A percentile compares a stretch with the other conserved stretches of the same genome.
phyloP scores from a whole-genome alignment of 2,113 vertebrate genomes.

The Paradoxurus hermaphroditus region DNA sequence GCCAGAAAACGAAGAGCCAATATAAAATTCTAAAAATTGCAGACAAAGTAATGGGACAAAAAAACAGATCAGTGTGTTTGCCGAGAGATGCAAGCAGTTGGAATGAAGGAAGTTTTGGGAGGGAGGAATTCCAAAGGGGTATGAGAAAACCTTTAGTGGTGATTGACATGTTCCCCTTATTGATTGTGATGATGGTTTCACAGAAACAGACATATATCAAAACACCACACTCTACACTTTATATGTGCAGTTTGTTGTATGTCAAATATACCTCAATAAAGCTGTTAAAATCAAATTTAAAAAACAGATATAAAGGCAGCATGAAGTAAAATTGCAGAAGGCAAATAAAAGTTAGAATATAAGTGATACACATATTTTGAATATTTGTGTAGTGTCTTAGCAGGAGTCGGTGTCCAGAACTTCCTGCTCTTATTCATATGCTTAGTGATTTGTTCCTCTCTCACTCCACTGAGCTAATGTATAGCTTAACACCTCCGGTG shows the following conservation, averaged over 20 bases:
- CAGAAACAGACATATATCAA: background rate
- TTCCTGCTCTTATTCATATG: background rate
- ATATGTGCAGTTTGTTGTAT: background rate
- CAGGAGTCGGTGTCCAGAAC: background rate
- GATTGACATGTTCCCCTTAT: background rate
- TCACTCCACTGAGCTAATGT: background rate
- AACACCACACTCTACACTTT: background rate
- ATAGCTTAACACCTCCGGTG: background rate
- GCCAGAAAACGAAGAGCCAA: background rate
- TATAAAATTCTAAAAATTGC: background rate
- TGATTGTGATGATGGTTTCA: background rate
- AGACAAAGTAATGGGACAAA: background rate
- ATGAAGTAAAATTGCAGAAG: slow-evolving; percentile 9
- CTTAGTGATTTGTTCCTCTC: background rate
- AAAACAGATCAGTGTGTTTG: background rate
- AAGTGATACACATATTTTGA: background rate
- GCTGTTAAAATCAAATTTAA: background rate
- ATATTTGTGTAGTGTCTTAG: background rate
- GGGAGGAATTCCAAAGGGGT: background rate
- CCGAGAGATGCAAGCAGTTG: background rate
- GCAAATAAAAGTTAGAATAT: background rate
- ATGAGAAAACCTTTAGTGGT: background rate
- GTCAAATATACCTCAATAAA: background rate
- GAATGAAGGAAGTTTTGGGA: background rate
- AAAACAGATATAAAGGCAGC: background rate